Percentiles rank a stretch among this genome's conserved stretches.
Evolutionary conservation across 2,888 invertebrate species (phyloP).

Genomic region (Carpatolechia fugitivella): DNA sequence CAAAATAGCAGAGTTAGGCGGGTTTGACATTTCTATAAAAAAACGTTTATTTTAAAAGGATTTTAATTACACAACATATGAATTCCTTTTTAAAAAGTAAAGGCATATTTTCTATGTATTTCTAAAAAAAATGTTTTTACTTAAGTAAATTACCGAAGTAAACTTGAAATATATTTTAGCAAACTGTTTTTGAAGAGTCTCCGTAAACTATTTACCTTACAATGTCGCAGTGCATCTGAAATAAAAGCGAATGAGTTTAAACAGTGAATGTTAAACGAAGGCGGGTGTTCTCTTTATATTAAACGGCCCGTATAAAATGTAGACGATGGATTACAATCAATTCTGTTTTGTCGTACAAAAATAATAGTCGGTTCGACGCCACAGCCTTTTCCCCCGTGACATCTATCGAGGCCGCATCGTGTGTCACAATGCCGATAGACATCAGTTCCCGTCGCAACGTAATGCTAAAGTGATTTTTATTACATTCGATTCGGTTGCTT

Average conservation of each 20-base stretch:
- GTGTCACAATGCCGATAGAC: slow-evolving; percentile 72
- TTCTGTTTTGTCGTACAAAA: slow-evolving; percentile 71
- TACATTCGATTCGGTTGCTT: slow-evolving; percentile 75
- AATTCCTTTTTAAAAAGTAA: no score
- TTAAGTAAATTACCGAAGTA: background rate
- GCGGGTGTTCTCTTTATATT: slow-evolving; percentile 22
- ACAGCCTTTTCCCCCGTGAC: slow-evolving; percentile 65
- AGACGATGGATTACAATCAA: slow-evolving; percentile 52
- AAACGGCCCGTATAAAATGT: slow-evolving; percentile 34
- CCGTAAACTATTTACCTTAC: background rate
- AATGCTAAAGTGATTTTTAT: slow-evolving; percentile 77
- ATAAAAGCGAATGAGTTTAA: background rate
- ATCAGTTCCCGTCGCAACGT: slow-evolving; percentile 71
- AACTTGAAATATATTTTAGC: background rate
- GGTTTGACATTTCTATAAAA: no score
- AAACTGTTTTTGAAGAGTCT: background rate
- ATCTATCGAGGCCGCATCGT: slow-evolving; percentile 69
- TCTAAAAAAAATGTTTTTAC: no score
- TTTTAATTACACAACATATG: no score
- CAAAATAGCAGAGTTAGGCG: no score
- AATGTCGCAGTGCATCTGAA: background rate
- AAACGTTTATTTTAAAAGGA: no score
- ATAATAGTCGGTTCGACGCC: slow-evolving; percentile 66
- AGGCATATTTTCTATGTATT: no score
- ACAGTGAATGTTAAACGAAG: slow-evolving; percentile 26